Evolutionary conservation across 2,888 invertebrate genomes (phyloP), one percentile per base, ranked within the genome.

Genomic region (Dichetophora obliterata): DNA sequence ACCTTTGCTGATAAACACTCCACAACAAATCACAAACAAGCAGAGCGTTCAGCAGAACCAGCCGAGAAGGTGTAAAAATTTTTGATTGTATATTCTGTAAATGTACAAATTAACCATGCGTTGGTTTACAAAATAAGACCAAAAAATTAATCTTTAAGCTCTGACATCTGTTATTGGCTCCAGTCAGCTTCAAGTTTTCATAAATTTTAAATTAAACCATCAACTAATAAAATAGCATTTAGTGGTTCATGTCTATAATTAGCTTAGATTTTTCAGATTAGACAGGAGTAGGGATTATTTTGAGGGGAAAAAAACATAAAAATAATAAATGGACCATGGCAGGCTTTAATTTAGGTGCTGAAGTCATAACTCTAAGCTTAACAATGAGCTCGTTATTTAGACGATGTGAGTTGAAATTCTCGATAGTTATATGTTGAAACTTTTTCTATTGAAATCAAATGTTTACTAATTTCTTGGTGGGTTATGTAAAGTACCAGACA

Each of bases 1-100:
- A 34, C 54, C 57, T n/a, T 70, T 34, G 54, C 16, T 9, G 22
- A 70, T 54, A 54, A 34, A 19, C 2, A 68, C 50, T 24, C 24
- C 24, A 68, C 48, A 9, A 22, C 22, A 34, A 66, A 66, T 48
- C n/a, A 34, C 37, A 22, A 37, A 66, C 9, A 66, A 34, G 11
- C 31, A 27, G 14, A 19, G n/a, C 27, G n/a, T 9, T 24, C 61
- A 19, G 4, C 27, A 14, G n/a, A 37, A 24, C 24, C 11, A 27
- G 57, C n/a, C 11, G 59, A 59, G 37, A 11, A 37, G 65, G 76
- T 71, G 71, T 76, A 76, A 76, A 76, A 66, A 76, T 71, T 76
- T 76, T 27, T 52, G 75, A 61, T 75, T 37, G 52, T 75, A 70
- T 70, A 75, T 65, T 71, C 31, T 11, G 6, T 27, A 37, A 59